Percentiles rank a stretch among this genome's conserved stretches.
Evolutionary conservation across 1,140 invertebrate species (phyloP).

Genomic region (Leptoteleia sp.): DNA sequence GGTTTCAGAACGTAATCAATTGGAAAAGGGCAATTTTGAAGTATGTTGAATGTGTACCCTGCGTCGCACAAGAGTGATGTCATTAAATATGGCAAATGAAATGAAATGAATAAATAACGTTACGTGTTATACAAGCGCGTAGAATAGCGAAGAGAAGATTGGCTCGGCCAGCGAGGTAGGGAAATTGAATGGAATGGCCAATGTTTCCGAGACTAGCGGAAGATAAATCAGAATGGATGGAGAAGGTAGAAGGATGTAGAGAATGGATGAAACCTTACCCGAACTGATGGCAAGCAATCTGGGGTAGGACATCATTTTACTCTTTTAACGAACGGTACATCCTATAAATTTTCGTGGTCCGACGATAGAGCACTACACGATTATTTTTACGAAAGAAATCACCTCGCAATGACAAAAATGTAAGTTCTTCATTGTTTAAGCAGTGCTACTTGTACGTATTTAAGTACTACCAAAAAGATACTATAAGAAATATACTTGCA

Average conservation of each 20-base stretch:
- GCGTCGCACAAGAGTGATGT: neutral
- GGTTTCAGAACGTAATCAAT: slow-evolving; percentile 14
- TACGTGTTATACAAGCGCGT: slow-evolving; percentile 29
- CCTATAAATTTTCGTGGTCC: slow-evolving; percentile 63
- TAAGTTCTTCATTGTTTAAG: too few relatives aligned
- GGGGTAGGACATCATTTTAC: slow-evolving; percentile 62
- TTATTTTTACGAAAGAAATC: slow-evolving; percentile 57
- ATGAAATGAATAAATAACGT: slow-evolving; percentile 48
- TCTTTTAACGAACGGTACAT: slow-evolving; percentile 63
- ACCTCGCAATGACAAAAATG: slow-evolving; percentile 49
- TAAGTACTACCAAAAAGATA: too few relatives aligned
- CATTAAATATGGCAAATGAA: slow-evolving; percentile 42
- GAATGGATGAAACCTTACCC: slow-evolving; percentile 56
- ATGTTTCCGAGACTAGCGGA: slow-evolving; percentile 65
- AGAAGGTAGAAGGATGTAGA: slow-evolving; percentile 54
- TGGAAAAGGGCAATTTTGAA: neutral
- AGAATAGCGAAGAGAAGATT: slow-evolving; percentile 44
- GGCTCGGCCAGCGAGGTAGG: slow-evolving; percentile 32
- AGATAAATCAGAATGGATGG: slow-evolving; percentile 63
- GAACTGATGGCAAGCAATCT: slow-evolving; percentile 59
- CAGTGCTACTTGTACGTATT: too few relatives aligned
- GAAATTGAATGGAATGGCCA: slow-evolving; percentile 66
- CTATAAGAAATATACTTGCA: too few relatives aligned
- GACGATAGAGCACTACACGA: slow-evolving; percentile 14
- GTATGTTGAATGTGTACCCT: neutral